Percentiles rank a stretch among this genome's conserved stretches.
These are phyloP conservation scores for Gephyroberyx darwinii DNA, from an alignment of 2,797 vertebrate species.

Conservation along the genomic window DNA sequence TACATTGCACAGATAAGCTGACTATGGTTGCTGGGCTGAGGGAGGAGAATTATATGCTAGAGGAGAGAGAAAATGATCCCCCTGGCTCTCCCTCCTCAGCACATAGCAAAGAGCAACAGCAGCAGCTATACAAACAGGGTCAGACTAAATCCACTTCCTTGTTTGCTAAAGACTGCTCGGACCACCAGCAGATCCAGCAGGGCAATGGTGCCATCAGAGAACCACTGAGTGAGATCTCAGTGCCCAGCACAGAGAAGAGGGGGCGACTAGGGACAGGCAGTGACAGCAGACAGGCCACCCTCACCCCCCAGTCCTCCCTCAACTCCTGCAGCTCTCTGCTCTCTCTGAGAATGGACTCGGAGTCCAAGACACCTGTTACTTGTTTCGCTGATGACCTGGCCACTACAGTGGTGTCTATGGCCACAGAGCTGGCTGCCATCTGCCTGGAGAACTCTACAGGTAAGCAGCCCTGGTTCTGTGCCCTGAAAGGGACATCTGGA, in stretches of 20 bases:
- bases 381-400: conserved; percentile 97
- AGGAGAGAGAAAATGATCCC: conserved; percentile 66
- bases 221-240: conserved; percentile 74
- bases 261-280: conserved; percentile 59
- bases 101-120: conserved; percentile 71
- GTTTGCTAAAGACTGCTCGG: conserved; percentile 74
- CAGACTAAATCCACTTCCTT: conserved; percentile 57
- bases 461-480: conserved; percentile 98
- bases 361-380: conserved; percentile 84
- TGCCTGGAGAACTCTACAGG: conserved; percentile 96
- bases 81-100: conserved; percentile 25
- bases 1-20: conserved; percentile 65
- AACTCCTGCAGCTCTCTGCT: conserved; percentile 75
- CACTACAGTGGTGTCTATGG: conserved; percentile 97
- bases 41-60: conserved; percentile 61
- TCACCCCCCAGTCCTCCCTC: conserved; percentile 78
- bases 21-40: conserved; percentile 48
- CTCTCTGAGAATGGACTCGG: conserved; percentile 82
- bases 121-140: conserved; percentile 58
- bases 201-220: conserved; percentile 60
- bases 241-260: conserved; percentile 64
- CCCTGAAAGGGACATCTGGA: conserved; percentile 85
- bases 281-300: conserved; percentile 78
- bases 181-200: conserved; percentile 69
- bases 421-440: conserved; percentile 97